Base-by-base conservation (phyloP, 2,888 invertebrate genomes). In the Muscina levida region DNA sequence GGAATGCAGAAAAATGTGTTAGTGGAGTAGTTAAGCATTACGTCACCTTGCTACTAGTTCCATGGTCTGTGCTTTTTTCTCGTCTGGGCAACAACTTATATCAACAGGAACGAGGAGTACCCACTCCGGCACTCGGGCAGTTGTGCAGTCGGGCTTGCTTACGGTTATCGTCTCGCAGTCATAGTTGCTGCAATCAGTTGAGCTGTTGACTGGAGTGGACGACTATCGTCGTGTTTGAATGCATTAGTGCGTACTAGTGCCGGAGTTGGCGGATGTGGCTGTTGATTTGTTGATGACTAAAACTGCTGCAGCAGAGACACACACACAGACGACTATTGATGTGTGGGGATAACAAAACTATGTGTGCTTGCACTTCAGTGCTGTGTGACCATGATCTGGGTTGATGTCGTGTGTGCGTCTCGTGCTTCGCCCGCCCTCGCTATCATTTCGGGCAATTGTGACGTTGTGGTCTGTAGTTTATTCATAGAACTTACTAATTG, bases 1-100 rank as follows among this genome's bases (percentile, higher is more conserved):
- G 87, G 88, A 89, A 88, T 88, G 88, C 87, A 90, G 89, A 88
- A 89, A 89, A 89, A 89, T 89, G 89, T 89, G 89, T 89, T 89
- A 89, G 89, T 89, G 89, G 89, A 89, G 90, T 89, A 89, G 89
- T 88, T 90, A 72, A 88, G 85, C 88, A 89, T 89, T 89, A 89
- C 89, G 89, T 89, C 89, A 89, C 88, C 89, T 88, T 85, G 83
- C 31, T 82, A 79, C 81, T 81, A 77, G 79, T 73, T 51, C 39
- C 62, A 37, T 75, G 67, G 59, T 79, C 68, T 76, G 67, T 51
- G 59, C 44, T 48, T 53, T 46, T 66, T 71, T 71, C 59, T 75
- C 26, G 84, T 84, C 85, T 84, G 82, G 83, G 86, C 86, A 85
- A 87, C 74, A 81, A 72, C 68, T 77, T 80, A 80, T 78, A 31